Base-by-base conservation (phyloP, 2,888 invertebrate species). In the Tiliacea citrago region DNA sequence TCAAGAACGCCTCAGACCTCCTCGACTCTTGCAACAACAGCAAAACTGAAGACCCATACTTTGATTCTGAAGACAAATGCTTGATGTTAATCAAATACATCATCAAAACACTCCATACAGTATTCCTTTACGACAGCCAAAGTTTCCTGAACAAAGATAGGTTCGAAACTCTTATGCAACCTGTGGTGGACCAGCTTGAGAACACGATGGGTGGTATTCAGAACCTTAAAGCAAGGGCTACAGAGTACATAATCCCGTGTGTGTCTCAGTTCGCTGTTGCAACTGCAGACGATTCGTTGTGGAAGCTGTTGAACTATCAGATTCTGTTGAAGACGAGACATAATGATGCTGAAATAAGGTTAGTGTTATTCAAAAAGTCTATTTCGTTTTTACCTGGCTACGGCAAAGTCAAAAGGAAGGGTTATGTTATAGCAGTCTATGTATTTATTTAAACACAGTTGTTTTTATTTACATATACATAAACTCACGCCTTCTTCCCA, bases 261-360 rank as follows among this genome's bases (percentile, higher is more conserved):
- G 97, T 99, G 77, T 97, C 98, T 0, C 98, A 98, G 88, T 97
- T 99, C 88, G 98, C 98, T 0, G 97, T 98, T 18, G 98, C 98
- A 0, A 97, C 98, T 2, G 98, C 97, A 4, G 99, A 99, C 90
- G 99, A 99, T 92, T 97, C 98, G 0, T 93, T 98, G 47, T 99
- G 99, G 98, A 99, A 99, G 91, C 97, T 98, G 86, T 95, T 99
- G 80, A 99, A 99, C 91, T 99, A 99, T 93, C 98, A 99, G 92
- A 97, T 99, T 82, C 94, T 99, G 72, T 96, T 99, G 83, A 99
- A 99, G 95, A 98, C 99, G 0, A 97, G 99, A 79, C 98, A 98
- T 88, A 97, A 97, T 84, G 97, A 97, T 78, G 97, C 98, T 0
- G 97, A 97, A 91, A 98, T 99, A 82, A 96, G 97, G 96, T 96